These are phyloP conservation scores for Epicampocera succincta DNA, from an alignment of 2,888 invertebrate species.

Conservation along the genomic window DNA sequence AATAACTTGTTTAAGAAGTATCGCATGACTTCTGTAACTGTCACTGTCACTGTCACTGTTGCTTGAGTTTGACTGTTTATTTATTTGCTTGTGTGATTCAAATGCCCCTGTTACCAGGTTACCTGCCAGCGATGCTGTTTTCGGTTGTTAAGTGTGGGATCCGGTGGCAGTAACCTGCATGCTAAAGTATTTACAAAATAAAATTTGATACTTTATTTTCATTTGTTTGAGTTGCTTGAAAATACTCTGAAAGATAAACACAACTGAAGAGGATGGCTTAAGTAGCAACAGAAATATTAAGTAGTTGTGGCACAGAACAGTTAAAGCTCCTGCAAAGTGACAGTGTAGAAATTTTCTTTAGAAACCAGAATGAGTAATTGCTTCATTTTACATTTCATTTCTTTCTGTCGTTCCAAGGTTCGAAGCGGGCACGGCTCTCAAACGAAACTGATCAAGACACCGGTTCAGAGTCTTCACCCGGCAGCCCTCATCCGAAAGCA, in stretches of 20 bases:
- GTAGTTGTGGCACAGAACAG: conserved; percentile 9
- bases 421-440: conserved; percentile 80
- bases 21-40: conserved; percentile 77
- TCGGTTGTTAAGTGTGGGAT: conserved; percentile 32
- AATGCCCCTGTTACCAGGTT: conserved; percentile 59
- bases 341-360: conserved; percentile 34
- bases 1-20: conserved; percentile 70
- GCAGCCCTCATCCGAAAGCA: conserved; percentile 79
- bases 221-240: conserved; percentile 63
- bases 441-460: conserved; percentile 82
- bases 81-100: conserved; percentile 51
- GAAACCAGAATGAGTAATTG: conserved; percentile 3
- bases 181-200: conserved; percentile 45
- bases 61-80: not conserved
- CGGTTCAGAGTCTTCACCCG: conserved; percentile 81
- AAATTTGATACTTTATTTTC: conserved; percentile 69
- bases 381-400: not conserved
- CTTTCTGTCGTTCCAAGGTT: conserved; percentile 76
- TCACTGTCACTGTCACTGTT: conserved; percentile 51
- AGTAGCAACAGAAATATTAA: conserved; percentile 17
- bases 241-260: conserved; percentile 50
- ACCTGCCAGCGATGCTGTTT: conserved; percentile 72
- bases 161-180: conserved; percentile 53
- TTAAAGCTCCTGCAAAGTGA: conserved; percentile 8
- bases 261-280: conserved; percentile 47